Percentiles rank a stretch among this genome's conserved stretches.
Conservation (phyloP, 1,140 invertebrate species). For the Anoplophora glabripennis region DNA sequence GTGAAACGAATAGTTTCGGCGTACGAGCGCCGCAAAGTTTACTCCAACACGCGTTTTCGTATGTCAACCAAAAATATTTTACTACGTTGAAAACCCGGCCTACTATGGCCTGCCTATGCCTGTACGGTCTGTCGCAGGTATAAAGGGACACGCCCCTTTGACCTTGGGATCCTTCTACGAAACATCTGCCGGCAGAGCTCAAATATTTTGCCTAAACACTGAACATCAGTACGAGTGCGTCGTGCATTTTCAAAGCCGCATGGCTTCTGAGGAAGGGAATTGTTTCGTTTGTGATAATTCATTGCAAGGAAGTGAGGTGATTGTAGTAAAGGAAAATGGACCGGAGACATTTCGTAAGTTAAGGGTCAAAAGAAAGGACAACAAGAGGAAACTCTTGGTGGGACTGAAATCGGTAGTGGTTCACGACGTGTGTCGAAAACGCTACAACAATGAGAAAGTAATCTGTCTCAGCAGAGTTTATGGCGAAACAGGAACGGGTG, state of each 20-base stretch:
- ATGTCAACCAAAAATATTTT: background rate
- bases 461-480: no score
- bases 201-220: no score
- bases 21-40: no score
- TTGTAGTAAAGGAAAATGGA: slow-evolving; percentile 7
- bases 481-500: no score
- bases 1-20: no score
- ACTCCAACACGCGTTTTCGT: no score
- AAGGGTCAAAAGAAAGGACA: slow-evolving; percentile 4
- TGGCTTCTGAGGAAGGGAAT: background rate
- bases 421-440: slow-evolving; percentile 14
- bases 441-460: background rate
- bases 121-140: background rate
- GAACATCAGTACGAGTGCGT: background rate
- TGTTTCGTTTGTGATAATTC: slow-evolving; percentile 13
- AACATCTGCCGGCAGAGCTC: no score
- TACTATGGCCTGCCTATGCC: background rate
- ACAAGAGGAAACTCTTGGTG: slow-evolving; percentile 1
- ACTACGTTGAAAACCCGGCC: background rate
- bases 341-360: slow-evolving; percentile 4
- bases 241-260: background rate
- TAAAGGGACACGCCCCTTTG: background rate
- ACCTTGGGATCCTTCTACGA: no score
- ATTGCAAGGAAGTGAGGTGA: slow-evolving; percentile 1
- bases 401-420: slow-evolving; percentile 9